Base-by-base conservation (phyloP, 2,797 vertebrate genomes). In the Amazonetta brasiliensis region DNA sequence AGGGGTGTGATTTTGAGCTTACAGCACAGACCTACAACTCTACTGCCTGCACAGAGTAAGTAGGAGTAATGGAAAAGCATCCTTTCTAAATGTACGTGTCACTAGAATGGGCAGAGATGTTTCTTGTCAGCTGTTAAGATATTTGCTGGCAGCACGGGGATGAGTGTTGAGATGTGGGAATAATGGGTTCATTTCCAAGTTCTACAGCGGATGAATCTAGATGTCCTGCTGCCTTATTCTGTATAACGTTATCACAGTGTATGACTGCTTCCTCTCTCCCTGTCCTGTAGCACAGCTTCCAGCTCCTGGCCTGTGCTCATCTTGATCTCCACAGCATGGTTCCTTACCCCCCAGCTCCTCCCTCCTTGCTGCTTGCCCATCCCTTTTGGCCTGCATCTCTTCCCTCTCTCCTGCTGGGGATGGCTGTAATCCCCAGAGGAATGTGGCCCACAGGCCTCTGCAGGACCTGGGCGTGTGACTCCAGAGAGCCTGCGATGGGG, bases 381-480 rank as follows among this genome's bases (percentile, higher is more conserved):
- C 79, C 85, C 84, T 89, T 35, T 55, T 62, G 77, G 87, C 89
- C 94, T 41, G 76, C 58, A 60, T 72, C 64, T 84, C 76, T 90
- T 58, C 74, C 43, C n/a, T 74, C 41, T 66, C 73, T 73, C 82
- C 92, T 43, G 66, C 84, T 81, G 69, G 44, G 63, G 44, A 69
- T 25, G 85, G 87, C 80, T 50, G 33, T 91, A 86, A 93, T 94
- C 94, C 79, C 46, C 0, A 0, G 46, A 78, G 92, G 92, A 95
- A 92, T 72, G 94, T 75, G 91, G 89, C 92, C 87, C 91, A 54
- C 84, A 84, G 90, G 89, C 87, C 68, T 48, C 91, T 78, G 87
- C 89, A 77, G 84, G 74, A 50, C 63, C 66, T 35, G 71, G 83
- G 85, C 0, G 2, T 79, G 80, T 75, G 90, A 46, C 75, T 60